phyloP scores from a whole-genome alignment of 2,797 vertebrate species.

The Dendrocincla fuliginosa region DNA sequence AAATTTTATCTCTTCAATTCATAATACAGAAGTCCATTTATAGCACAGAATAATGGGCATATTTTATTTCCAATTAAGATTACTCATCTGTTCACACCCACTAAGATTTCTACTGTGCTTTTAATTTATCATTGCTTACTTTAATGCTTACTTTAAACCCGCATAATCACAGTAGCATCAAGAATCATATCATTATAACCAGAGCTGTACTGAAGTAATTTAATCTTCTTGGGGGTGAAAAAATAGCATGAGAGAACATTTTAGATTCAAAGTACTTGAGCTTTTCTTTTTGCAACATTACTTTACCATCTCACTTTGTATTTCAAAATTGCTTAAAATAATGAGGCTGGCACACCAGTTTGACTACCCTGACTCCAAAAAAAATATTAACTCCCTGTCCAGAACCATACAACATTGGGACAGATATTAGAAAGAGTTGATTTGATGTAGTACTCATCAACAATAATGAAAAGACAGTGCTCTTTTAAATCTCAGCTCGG shows the following conservation, averaged over 20 bases:
- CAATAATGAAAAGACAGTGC: background rate
- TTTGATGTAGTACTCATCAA: background rate
- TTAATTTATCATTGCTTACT: slow-evolving; percentile 72
- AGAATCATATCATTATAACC: slow-evolving; percentile 63
- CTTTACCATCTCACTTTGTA: background rate
- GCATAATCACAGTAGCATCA: slow-evolving; percentile 66
- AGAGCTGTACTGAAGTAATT: slow-evolving; percentile 56
- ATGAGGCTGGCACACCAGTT: background rate
- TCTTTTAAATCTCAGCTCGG: background rate
- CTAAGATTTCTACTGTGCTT: slow-evolving; percentile 64
- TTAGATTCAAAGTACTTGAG: background rate
- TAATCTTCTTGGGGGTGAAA: background rate
- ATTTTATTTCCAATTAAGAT: slow-evolving; percentile 76
- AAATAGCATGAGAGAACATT: background rate
- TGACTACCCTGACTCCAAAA: background rate
- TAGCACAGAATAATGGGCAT: slow-evolving; percentile 67
- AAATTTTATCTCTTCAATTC: slow-evolving; percentile 57
- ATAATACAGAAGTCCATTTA: slow-evolving; percentile 63
- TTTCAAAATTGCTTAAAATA: background rate
- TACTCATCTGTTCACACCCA: slow-evolving; percentile 73
- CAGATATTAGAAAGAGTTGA: background rate
- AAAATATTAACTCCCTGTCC: background rate
- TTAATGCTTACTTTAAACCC: slow-evolving; percentile 41
- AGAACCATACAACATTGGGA: background rate
- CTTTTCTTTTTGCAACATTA: background rate